Percentiles rank a stretch among this genome's conserved stretches.
Conservation (phyloP, 2,113 vertebrate species). For the Nothocercus julius region DNA sequence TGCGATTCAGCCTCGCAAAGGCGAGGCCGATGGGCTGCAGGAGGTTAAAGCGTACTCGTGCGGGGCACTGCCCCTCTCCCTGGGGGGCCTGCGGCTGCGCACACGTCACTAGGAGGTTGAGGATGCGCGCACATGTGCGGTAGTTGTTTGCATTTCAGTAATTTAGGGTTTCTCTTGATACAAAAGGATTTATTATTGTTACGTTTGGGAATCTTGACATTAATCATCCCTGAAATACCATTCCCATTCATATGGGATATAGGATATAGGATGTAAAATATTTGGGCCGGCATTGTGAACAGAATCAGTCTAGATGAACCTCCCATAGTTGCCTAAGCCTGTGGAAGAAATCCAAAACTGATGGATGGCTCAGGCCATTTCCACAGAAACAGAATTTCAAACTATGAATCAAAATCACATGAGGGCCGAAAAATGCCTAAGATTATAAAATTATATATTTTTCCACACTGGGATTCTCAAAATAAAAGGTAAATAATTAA, state of each 20-base stretch:
- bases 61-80: too few relatives aligned
- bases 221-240: neutral
- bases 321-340: neutral
- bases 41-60: neutral
- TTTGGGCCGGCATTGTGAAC: neutral
- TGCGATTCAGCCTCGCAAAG: neutral
- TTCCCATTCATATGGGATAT: neutral
- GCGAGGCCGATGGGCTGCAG: neutral
- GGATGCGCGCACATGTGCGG: neutral
- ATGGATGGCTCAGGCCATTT: conserved; percentile 33
- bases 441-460: conserved; percentile 29
- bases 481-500: neutral
- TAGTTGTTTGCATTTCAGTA: neutral
- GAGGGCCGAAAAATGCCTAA: conserved; percentile 16
- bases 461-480: neutral
- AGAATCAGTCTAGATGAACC: neutral
- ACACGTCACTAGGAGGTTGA: neutral
- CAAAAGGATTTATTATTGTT: neutral
- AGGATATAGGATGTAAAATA: neutral
- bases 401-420: neutral
- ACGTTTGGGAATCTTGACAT: neutral
- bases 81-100: fast-evolving
- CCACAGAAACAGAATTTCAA: conserved; percentile 49
- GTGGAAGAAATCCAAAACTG: conserved; percentile 16
- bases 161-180: neutral